Evolutionary conservation across 1,140 invertebrate genomes (phyloP), one percentile per base, ranked within the genome.

Genomic region (Mizuhopecten yessoensis): DNA sequence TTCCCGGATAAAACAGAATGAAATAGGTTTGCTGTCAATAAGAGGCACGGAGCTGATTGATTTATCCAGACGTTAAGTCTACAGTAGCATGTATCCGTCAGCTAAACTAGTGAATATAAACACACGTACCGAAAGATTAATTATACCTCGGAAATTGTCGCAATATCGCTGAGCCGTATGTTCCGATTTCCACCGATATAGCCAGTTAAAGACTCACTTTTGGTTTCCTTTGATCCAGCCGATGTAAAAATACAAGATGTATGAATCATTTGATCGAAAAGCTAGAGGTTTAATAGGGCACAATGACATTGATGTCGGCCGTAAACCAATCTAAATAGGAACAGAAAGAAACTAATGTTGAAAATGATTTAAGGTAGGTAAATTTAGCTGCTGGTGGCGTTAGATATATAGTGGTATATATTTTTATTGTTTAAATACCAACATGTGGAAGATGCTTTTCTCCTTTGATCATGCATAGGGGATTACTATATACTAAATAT

Each of bases 1-100:
- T 75, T 75, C 57, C 29, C 29, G 57, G 57, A 75, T 75, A 75
- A 75, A 75, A 75, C 57, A 75, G 57, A 75, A 75, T 75, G 57
- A 29, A 75, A 75, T 75, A 75, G 57, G 57, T 75, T 75, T 17
- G 23, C 17, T 75, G 57, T 75, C 57, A 75, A 75, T 75, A 75
- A 2, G n/a, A 29, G 23, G 5, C 57, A 29, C 0, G 57, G 23
- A 29, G 57, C n/a, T 75, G 57, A 75, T 75, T 75, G 57, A 75
- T 75, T 75, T n/a, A 75, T 17, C 5, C 57, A 75, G 57, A 75
- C 57, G n/a, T 23, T 17, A 75, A 5, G 23, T 75, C 57, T 75
- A 75, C 9, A n/a, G 57, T 3, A 75, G 3, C 57, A 29, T 17
- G n/a, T 75, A 29, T 75, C 57, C 57, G 57, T 75, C 57, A 75